Evolutionary conservation across 2,888 invertebrate genomes (phyloP).

Genomic region (Eupithecia abbreviata): DNA sequence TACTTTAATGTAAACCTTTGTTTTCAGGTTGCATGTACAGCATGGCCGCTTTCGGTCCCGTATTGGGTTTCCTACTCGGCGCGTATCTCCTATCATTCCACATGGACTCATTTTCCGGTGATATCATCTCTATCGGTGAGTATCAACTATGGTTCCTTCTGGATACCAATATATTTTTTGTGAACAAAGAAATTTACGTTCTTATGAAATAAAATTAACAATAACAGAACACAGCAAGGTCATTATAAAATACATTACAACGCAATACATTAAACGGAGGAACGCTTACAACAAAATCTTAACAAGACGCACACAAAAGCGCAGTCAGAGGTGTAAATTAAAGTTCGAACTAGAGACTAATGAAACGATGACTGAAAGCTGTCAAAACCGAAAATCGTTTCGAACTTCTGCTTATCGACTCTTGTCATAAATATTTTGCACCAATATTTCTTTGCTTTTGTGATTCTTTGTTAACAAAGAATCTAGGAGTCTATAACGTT

Average conservation of each 20-base stretch:
- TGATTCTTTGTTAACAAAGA: not conserved
- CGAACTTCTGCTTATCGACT: not conserved
- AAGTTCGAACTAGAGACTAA: not conserved
- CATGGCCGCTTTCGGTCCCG: constrained; percentile 98
- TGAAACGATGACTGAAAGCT: not conserved
- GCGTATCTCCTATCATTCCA: constrained; percentile 96
- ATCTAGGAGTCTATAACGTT: not conserved
- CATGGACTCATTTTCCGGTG: constrained; percentile 93
- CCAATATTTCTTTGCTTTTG: not conserved
- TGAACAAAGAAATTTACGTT: not conserved
- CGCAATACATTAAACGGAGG: too few species aligned
- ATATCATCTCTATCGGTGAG: constrained; percentile 89
- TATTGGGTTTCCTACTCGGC: constrained; percentile 95
- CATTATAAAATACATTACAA: too few species aligned
- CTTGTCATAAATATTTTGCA: not conserved
- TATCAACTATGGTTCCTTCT: not conserved
- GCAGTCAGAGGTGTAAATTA: not conserved
- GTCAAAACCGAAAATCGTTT: not conserved
- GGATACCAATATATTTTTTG: not conserved
- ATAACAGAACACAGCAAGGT: not conserved
- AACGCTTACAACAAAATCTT: not conserved
- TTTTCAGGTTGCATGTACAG: constrained; percentile 95
- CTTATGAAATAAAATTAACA: not conserved
- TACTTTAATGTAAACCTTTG: not conserved
- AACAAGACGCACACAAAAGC: not conserved